A percentile compares a stretch with the other conserved stretches of the same genome.
These are phyloP conservation scores for Drosophila multiciliata DNA, from an alignment of 2,888 invertebrate genomes.

Conservation along the genomic window DNA sequence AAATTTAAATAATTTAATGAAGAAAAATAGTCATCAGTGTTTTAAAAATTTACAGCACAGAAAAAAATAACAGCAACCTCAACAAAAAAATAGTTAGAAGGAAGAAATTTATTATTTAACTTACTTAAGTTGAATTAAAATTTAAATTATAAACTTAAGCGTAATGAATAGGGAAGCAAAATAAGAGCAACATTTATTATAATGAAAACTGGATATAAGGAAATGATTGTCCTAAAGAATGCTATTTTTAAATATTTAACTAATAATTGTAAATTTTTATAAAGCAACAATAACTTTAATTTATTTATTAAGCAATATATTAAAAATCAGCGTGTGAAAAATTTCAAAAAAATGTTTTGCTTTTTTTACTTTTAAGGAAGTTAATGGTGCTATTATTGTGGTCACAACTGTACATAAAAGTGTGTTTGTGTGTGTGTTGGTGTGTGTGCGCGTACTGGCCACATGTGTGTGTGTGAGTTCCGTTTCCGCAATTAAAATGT, in stretches of 20 bases:
- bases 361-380: not conserved
- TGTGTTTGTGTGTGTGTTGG: slow-evolving; percentile 9
- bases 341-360: not conserved
- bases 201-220: not conserved
- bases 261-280: too few relatives aligned
- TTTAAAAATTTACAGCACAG: too few relatives aligned
- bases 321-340: not conserved
- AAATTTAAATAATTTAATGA: too few relatives aligned
- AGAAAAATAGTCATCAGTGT: too few relatives aligned
- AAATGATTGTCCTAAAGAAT: not conserved
- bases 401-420: not conserved
- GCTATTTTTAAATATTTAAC: not conserved
- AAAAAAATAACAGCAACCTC: too few relatives aligned
- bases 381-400: not conserved
- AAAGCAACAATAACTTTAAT: not conserved
- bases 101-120: not conserved
- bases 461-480: slow-evolving; percentile 67
- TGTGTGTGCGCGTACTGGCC: slow-evolving; percentile 1
- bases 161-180: too few relatives aligned
- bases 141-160: too few relatives aligned
- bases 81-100: too few relatives aligned
- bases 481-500: slow-evolving; percentile 82
- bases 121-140: too few relatives aligned
- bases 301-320: not conserved
- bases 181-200: too few relatives aligned